Evolutionary conservation across 2,888 invertebrate genomes (phyloP).

Genomic region (Disparrhopalites patrizii): DNA sequence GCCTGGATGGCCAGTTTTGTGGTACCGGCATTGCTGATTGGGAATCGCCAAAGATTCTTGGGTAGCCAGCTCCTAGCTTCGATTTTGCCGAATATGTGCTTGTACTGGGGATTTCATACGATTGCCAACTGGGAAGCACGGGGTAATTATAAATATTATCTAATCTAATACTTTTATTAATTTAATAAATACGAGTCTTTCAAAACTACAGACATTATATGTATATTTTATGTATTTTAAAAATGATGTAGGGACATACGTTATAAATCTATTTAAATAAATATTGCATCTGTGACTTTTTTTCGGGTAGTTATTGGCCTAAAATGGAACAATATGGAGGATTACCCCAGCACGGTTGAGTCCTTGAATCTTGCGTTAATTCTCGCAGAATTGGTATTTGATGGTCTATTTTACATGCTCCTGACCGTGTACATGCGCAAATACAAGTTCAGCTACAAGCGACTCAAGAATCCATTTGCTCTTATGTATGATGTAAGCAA

Average conservation of each 20-base stretch:
- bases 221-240: no score
- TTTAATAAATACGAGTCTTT: no score
- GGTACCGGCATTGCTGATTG: conserved; percentile 23
- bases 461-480: conserved; percentile 23
- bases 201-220: no score
- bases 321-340: conserved; percentile 20
- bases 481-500: conserved; percentile 23
- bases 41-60: conserved; percentile 22
- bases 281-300: no score
- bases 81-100: conserved; percentile 30
- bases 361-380: conserved; percentile 29
- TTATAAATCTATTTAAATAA: no score
- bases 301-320: conserved; percentile 21
- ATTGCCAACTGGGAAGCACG: conserved; percentile 31
- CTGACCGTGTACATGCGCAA: conserved; percentile 19
- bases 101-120: conserved; percentile 31
- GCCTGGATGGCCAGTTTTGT: conserved; percentile 26
- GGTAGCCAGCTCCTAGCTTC: conserved; percentile 30
- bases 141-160: no score
- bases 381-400: conserved; percentile 17
- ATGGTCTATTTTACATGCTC: conserved; percentile 28
- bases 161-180: no score
- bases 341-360: conserved; percentile 22
- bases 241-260: no score
- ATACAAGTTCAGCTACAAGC: not conserved